phyloP scores from a whole-genome alignment of 2,113 vertebrate genomes.

The Eubucco bourcierii region DNA sequence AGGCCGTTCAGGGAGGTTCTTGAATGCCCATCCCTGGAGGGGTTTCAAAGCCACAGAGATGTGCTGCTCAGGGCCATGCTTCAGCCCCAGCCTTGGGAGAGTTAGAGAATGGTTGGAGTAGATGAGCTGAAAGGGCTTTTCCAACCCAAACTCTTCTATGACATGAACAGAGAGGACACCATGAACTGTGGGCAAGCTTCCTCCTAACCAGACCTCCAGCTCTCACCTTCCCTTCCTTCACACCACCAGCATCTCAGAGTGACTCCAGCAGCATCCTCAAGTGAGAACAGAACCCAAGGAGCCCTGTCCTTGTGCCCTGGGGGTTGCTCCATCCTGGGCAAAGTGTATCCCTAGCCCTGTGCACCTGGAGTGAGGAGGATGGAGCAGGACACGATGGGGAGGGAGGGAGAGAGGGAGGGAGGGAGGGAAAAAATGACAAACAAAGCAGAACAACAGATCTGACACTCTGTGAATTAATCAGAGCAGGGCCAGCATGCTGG shows the following conservation, averaged over 20 bases:
- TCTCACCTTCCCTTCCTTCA: neutral
- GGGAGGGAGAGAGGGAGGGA: too few relatives aligned
- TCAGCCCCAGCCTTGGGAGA: too few relatives aligned
- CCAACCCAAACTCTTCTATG: too few relatives aligned
- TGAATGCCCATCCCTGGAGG: too few relatives aligned
- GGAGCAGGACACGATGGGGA: neutral
- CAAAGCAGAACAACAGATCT: conserved; percentile 83
- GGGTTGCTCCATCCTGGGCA: neutral
- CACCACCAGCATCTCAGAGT: neutral
- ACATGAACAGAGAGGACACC: neutral
- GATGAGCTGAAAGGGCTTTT: too few relatives aligned
- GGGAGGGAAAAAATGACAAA: conserved; percentile 71
- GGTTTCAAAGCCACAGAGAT: too few relatives aligned
- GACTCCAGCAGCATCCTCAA: neutral
- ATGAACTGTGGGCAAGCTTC: rapidly evolving
- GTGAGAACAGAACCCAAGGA: neutral
- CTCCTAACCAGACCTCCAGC: neutral
- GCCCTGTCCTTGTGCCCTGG: rapidly evolving
- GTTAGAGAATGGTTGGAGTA: too few relatives aligned
- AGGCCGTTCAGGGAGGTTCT: too few relatives aligned
- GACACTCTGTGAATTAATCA: conserved; percentile 82
- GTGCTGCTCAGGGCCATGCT: too few relatives aligned
- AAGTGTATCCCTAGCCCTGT: neutral
- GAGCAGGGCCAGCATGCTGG: conserved; percentile 72
- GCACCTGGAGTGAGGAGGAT: neutral